phyloP scores from a whole-genome alignment of 2,797 vertebrate genomes.

The Leuciscus waleckii region DNA sequence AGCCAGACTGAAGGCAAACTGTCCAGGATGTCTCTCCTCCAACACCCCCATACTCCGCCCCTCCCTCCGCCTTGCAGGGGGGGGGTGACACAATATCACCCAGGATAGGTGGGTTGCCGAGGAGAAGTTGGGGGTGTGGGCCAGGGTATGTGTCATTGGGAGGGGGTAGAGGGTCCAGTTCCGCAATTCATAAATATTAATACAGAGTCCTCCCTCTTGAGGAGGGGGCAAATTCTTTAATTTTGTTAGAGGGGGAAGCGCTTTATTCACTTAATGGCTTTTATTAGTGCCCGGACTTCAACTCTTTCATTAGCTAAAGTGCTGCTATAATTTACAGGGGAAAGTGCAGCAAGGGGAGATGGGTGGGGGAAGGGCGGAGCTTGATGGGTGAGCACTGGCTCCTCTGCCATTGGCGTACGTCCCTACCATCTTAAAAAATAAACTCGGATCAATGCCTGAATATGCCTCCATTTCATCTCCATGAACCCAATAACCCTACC shows the following conservation, averaged over 20 bases:
- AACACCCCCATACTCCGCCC: slow-evolving; percentile 73
- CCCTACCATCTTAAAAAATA: slow-evolving; percentile 35
- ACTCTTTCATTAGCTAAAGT: slow-evolving; percentile 92
- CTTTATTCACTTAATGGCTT: slow-evolving; percentile 91
- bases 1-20: slow-evolving; percentile 78
- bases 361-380: slow-evolving; percentile 69
- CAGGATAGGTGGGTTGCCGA: slow-evolving; percentile 80
- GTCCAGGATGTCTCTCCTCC: slow-evolving; percentile 77
- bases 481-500: slow-evolving; percentile 52
- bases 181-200: slow-evolving; percentile 92
- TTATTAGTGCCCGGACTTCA: slow-evolving; percentile 87
- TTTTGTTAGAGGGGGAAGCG: slow-evolving; percentile 89
- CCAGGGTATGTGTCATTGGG: slow-evolving; percentile 70
- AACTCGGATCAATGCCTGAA: slow-evolving; percentile 40
- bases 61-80: slow-evolving; percentile 77
- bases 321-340: slow-evolving; percentile 88
- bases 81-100: slow-evolving; percentile 71
- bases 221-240: slow-evolving; percentile 85
- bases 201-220: slow-evolving; percentile 80
- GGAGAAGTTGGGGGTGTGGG: slow-evolving; percentile 75
- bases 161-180: slow-evolving; percentile 68
- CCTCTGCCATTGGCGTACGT: slow-evolving; percentile 57
- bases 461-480: slow-evolving; percentile 56
- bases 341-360: slow-evolving; percentile 68
- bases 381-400: slow-evolving; percentile 68